phyloP scores from a whole-genome alignment of 2,113 vertebrate genomes.

The Gallinago jamesoni region DNA sequence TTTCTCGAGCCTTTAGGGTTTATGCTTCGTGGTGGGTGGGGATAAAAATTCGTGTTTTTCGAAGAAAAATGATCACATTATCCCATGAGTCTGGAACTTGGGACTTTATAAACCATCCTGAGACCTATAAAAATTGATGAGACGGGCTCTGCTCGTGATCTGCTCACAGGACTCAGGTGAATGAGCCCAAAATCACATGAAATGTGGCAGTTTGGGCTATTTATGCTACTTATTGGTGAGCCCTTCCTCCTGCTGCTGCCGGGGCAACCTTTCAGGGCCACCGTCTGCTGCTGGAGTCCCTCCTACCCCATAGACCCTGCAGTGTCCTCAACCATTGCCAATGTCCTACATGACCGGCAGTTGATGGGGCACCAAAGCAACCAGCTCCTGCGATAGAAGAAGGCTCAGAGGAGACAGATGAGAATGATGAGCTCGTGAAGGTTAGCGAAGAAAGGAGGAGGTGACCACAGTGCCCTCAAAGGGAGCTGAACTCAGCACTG shows the following conservation, averaged over 20 bases:
- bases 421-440: not conserved
- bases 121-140: not conserved
- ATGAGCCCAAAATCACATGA: not conserved
- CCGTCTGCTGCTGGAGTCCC: not conserved
- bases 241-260: accelerated
- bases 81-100: not conserved
- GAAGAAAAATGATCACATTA: not conserved
- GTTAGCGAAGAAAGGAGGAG: not conserved
- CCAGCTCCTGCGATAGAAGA: not conserved
- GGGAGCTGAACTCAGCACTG: not conserved
- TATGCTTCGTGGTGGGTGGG: no score
- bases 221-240: not conserved
- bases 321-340: not conserved
- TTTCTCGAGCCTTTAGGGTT: not conserved
- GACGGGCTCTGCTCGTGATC: not conserved
- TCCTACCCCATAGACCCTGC: not conserved
- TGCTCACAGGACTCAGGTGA: not conserved
- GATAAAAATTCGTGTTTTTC: accelerated
- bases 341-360: not conserved
- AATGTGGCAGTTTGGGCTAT: accelerated
- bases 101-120: not conserved
- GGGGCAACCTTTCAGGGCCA: no score
- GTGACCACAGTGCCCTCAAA: not conserved
- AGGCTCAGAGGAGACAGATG: not conserved
- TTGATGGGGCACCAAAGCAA: no score